phyloP scores from a whole-genome alignment of 2,113 vertebrate genomes.

The Ictidomys tridecemlineatus region DNA sequence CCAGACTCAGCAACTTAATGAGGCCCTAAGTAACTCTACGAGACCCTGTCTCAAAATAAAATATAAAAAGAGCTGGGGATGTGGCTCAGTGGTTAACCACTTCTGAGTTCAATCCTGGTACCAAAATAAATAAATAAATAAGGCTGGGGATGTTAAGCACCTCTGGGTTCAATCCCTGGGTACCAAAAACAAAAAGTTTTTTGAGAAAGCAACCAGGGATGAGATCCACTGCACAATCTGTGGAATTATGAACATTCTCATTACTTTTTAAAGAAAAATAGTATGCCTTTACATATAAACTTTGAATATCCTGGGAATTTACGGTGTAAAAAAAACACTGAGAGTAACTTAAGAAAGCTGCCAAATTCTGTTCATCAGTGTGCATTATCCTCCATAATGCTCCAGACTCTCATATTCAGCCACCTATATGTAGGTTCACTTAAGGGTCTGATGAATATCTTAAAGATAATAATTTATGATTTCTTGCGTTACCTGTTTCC shows the following conservation, averaged over 20 bases:
- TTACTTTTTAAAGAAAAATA: neutral
- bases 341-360: neutral
- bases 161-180: no score
- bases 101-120: no score
- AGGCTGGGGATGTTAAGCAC: no score
- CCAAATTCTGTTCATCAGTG: neutral
- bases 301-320: neutral
- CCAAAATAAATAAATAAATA: no score
- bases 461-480: neutral
- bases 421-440: neutral
- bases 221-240: neutral
- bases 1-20: no score
- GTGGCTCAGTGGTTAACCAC: no score
- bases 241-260: neutral
- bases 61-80: no score
- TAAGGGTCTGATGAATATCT: neutral
- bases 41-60: no score
- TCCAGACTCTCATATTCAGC: neutral
- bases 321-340: slow-evolving; percentile 2
- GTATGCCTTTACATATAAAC: neutral
- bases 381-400: neutral
- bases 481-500: neutral
- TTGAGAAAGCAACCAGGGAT: neutral
- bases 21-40: no score
- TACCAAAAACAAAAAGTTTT: neutral